Evolutionary conservation across 2,888 invertebrate genomes (phyloP), one percentile per base, ranked within the genome.

Genomic region (Sphaerophoria rueppellii): DNA sequence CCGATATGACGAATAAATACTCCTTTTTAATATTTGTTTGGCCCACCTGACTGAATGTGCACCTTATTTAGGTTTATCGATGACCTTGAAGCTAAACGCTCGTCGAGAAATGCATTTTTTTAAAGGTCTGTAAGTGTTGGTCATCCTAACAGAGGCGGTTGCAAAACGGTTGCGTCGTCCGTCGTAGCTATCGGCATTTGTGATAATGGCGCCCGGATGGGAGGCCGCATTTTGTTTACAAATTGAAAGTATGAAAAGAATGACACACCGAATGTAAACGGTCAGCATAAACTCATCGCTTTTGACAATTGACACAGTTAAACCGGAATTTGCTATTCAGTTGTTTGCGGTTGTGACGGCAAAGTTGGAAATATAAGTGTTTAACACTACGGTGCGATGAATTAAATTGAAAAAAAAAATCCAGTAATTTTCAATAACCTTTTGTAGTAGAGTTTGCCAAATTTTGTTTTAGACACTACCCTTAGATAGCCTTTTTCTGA

Each of bases 301-400:
- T 79, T 83, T 80, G 85, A 85, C 81, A 76, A 81, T 85, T 85
- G 85, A 85, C 85, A 85, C 80, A 85, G 80, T 83, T 83, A 83
- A 85, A 80, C 85, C 85, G 85, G 85, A 80, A 85, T 80, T 80
- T 63, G 72, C 70, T 76, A 69, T 81, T 72, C 57, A 61, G 52
- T 48, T 57, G 81, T 57, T 69, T 76, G 76, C 50, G 80, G 76
- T 76, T 67, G 70, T 32, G 7, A n/a, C 6, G 32, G 32, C n/a
- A 24, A 12, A 35, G 5, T 60, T 7, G 12, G 11, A 37, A 46
- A 9, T 50, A 55, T 2, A 58, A 11, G 9, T 11, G 11, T 6
- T 12, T 37, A 24, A 60, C 40, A 60, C 40, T 60, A 6, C 60
- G 24, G 5, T 60, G 12, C 24, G 12, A 40, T 6, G 6, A 12